Evolutionary conservation across 2,888 invertebrate species (phyloP).

Genomic region (Chrysomela aeneicollis): DNA sequence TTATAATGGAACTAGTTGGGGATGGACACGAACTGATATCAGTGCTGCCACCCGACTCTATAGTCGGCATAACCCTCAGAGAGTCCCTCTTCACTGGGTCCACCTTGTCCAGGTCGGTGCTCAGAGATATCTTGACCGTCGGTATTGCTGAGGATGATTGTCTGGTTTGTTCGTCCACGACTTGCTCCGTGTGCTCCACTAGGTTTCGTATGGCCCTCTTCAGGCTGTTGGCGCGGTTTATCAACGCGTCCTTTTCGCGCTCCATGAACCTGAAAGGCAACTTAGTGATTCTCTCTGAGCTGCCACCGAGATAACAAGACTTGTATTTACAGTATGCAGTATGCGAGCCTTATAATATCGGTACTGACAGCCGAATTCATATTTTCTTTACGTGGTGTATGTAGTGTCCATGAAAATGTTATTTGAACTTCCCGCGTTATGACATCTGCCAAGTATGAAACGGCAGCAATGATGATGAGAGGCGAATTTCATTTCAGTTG

Average conservation of each 20-base stretch:
- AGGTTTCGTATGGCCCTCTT: constrained; percentile 83
- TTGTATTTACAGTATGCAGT: too few relatives aligned
- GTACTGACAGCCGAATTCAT: too few relatives aligned
- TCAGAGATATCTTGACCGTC: constrained; percentile 55
- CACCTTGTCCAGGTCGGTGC: constrained; percentile 52
- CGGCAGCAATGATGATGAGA: too few relatives aligned
- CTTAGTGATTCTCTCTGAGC: too few relatives aligned
- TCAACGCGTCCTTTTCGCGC: constrained; percentile 66
- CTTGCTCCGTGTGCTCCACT: constrained; percentile 80
- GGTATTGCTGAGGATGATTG: constrained; percentile 51
- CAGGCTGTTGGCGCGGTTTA: constrained; percentile 79
- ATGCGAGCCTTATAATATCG: too few relatives aligned
- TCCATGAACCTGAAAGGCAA: constrained; percentile 59
- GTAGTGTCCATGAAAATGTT: too few relatives aligned
- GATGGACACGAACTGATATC: constrained; percentile 64
- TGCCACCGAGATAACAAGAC: too few relatives aligned
- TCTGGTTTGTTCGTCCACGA: constrained; percentile 68
- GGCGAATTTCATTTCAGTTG: too few relatives aligned
- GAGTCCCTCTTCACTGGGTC: constrained; percentile 54
- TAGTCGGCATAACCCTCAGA: constrained; percentile 60
- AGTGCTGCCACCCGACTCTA: constrained; percentile 58
- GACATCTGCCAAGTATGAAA: too few relatives aligned
- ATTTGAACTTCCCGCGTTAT: too few relatives aligned
- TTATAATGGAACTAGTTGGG: constrained; percentile 61
- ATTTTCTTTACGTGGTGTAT: too few relatives aligned